Evolutionary conservation across 2,797 vertebrate genomes (phyloP).

Genomic region (Astyanax mexicanus): DNA sequence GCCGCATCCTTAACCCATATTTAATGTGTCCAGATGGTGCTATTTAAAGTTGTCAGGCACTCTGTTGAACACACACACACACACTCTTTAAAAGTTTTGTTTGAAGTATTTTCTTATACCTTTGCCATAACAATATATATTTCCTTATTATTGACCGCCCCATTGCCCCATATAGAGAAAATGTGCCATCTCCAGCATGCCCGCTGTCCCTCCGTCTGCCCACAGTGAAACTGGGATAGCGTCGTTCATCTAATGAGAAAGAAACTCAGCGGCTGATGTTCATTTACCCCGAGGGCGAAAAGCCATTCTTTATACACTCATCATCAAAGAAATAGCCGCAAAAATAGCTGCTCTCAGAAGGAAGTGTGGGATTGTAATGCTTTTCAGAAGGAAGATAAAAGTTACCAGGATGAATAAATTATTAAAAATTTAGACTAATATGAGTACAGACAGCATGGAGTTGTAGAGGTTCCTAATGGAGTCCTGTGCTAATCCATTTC

Average conservation of each 20-base stretch:
- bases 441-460: no score
- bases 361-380: no score
- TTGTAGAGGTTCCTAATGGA: no score
- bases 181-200: not conserved
- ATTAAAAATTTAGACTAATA: no score
- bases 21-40: not conserved
- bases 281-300: not conserved
- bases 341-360: not conserved
- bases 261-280: not conserved
- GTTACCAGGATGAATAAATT: no score
- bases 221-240: not conserved
- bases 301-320: no score
- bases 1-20: not conserved
- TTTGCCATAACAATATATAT: not conserved
- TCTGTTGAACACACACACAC: conserved; percentile 10
- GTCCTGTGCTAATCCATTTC: no score
- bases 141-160: conserved; percentile 16
- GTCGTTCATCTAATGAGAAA: not conserved
- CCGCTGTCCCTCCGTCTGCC: not conserved
- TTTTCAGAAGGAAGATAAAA: no score
- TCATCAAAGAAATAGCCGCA: not conserved
- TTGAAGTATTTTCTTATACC: not conserved
- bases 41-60: not conserved
- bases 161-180: conserved; percentile 25
- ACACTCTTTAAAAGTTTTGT: not conserved